Evolutionary conservation across 2,888 invertebrate genomes (phyloP).

Genomic region (Agriotes lineatus): DNA sequence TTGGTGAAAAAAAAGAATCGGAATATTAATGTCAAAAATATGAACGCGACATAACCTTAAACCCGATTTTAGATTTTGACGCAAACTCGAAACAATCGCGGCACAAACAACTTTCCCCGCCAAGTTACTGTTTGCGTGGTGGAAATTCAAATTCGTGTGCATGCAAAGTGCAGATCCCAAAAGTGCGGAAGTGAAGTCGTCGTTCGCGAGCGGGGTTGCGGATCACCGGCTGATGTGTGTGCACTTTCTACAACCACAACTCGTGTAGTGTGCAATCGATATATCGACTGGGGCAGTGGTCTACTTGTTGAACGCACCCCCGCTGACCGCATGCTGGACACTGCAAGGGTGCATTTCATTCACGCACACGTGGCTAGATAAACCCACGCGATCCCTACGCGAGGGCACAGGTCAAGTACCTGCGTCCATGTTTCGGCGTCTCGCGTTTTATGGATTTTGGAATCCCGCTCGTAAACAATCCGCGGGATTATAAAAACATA

Average conservation of each 20-base stretch:
- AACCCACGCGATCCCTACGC: constrained; percentile 32
- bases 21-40: no score
- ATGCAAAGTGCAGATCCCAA: not conserved
- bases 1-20: no score
- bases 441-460: not conserved
- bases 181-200: constrained; percentile 27
- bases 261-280: constrained; percentile 61
- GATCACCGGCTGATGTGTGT: constrained; percentile 48
- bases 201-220: constrained; percentile 34
- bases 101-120: no score
- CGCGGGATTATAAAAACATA: not conserved
- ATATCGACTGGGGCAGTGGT: constrained; percentile 65
- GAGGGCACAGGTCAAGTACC: constrained; percentile 33
- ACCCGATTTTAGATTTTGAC: no score
- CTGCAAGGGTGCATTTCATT: constrained; percentile 60
- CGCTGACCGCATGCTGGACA: constrained; percentile 55
- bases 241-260: constrained; percentile 56
- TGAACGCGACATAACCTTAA: no score
- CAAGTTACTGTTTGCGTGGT: no score
- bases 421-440: not conserved
- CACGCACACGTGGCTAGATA: constrained; percentile 55
- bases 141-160: no score
- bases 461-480: not conserved
- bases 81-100: no score
- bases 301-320: constrained; percentile 64